Base-by-base conservation (phyloP, 1,140 invertebrate genomes). In the Homarus americanus region DNA sequence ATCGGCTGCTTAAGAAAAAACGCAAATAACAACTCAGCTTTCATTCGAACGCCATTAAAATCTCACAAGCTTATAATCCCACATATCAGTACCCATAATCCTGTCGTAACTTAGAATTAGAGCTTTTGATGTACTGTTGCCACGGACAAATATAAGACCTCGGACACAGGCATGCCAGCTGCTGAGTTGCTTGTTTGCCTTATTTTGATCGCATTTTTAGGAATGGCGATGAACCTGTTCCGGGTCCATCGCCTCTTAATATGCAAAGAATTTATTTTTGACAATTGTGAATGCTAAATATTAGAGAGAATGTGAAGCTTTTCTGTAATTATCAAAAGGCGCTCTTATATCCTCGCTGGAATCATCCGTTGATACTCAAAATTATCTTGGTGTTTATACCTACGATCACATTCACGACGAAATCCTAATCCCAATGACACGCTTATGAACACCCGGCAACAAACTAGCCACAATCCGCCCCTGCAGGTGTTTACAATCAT, bases 81-180 rank as follows among this genome's bases (percentile, higher is more conserved):
- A 36, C 78, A 80, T 53, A 80, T 80, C 44, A 49, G 40, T 32
- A 53, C 4, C 78, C 78, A 80, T 80, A 80, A 80, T 80, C 78
- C 78, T 49, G 78, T 41, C 41, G 78, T 80, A 80, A 80, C 4
- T 80, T 36, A 80, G 78, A 49, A 36, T 80, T 41, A 80, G 28
- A 28, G 41, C 41, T 24, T 44, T 41, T 44, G 78, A 44, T 32
- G 78, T 49, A 49, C 41, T 32, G 78, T 44, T n/a, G 78, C 41
- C 78, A 49, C 3, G 41, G 78, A 80, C 78, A 80, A 80, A 80
- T 80, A 28, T 32, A 80, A 41, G 78, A 5, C 78, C 44, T 49
- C 41, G 41, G 78, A 80, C 41, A 28, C 41, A 10, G 41, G 41
- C 40, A 28, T 24, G 78, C 15, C 10, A 53, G 78, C 28, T 80